phyloP scores from a whole-genome alignment of 2,797 vertebrate genomes.

The Urocyon cinereoargenteus region DNA sequence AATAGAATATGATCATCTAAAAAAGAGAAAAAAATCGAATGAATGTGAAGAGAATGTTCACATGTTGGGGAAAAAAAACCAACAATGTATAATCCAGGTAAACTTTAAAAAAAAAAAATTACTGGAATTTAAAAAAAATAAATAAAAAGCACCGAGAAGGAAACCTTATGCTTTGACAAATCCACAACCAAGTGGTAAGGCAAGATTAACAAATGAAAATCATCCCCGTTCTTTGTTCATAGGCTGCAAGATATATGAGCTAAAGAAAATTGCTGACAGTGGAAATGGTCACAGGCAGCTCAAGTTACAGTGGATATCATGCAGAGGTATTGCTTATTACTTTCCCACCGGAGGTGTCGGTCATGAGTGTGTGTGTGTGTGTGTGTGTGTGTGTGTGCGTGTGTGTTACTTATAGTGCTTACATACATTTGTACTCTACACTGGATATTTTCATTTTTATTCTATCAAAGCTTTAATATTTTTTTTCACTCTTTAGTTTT shows the following conservation, averaged over 20 bases:
- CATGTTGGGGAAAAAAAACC: not conserved
- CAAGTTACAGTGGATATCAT: not conserved
- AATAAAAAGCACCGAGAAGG: not conserved
- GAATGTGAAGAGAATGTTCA: conserved; percentile 13
- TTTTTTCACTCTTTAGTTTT: conserved; percentile 33
- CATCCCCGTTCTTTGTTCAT: not conserved
- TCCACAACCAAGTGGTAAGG: not conserved
- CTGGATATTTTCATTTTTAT: conserved; percentile 8
- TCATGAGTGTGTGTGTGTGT: not conserved
- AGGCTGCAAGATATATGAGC: not conserved
- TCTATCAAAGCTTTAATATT: not conserved
- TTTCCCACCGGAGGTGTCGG: not conserved
- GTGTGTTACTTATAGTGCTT: not conserved
- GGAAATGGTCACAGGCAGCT: not conserved
- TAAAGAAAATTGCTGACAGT: not conserved
- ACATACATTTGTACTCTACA: not conserved
- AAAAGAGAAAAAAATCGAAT: conserved; percentile 39
- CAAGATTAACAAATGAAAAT: conserved; percentile 17
- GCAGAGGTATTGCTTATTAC: not conserved
- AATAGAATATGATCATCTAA: conserved; percentile 27
- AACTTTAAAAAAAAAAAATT: not conserved
- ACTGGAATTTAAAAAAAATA: not conserved
- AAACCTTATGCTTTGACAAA: not conserved
- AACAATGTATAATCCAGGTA: not conserved
- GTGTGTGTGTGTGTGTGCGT: not conserved